Base-by-base conservation (phyloP, 2,113 vertebrate species). In the Jaculus jaculus region DNA sequence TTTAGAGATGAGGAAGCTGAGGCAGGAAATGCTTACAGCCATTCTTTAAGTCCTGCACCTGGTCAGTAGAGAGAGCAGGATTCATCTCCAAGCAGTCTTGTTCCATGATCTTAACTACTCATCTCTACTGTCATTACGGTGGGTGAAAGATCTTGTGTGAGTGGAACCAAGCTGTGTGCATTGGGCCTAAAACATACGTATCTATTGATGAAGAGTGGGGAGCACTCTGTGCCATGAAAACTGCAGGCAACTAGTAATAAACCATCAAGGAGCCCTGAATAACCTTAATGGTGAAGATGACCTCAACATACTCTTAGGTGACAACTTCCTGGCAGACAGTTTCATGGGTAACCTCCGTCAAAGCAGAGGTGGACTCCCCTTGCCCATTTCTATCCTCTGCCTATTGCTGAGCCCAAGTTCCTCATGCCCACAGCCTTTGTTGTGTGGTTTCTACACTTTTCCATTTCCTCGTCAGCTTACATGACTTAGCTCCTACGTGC, bases 341-440 rank as follows among this genome's bases (percentile, higher is more conserved):
- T 42, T 84, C 47, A 54, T 10, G 0, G 20, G 7, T 5, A 24
- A n/a, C 17, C 34, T 90, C 37, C 54, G 8, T 66, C 20, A 37
- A 71, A 54, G 74, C 24, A 72, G 34, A 60, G 26, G 24, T 12
- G 21, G 20, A 24, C 23, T 86, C 66, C 5, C 17, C 9, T 28
- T 63, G 16, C 20, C 10, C 12, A 3, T 60, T 51, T 7, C 28
- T 72, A 5, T 4, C 32, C 30, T 81, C 17, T 42, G 4, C 15
- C 58, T 74, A 10, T 20, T 7, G 66, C 60, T 69, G 60, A 82
- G 30, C 39, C 32, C 12, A 87, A 5, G 7, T 13, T 58, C 32
- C 42, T 17, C 0, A 3, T 51, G n/a, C n/a, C 4, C 39, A 47
- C 18, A 2, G 10, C 34, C 26, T 63, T 58, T 2, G 28, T 10